Evolutionary conservation across 2,888 invertebrate genomes (phyloP), one percentile per base, ranked within the genome.

Genomic region (Diadromus collaris): DNA sequence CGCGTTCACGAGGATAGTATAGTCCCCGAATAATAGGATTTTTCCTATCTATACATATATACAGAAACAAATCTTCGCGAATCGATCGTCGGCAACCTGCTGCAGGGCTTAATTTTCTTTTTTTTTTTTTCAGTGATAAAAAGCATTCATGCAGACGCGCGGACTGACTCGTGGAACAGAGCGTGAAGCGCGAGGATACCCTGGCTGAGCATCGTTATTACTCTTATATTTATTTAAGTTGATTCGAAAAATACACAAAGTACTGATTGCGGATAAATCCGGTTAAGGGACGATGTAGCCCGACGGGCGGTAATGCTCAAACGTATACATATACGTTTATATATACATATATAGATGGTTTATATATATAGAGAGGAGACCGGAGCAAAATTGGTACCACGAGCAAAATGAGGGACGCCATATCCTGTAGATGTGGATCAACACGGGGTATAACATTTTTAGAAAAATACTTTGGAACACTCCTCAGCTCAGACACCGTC

Each of bases 181-280:
- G 16, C 56, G 13, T 16, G 29, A 56, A 68, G 21, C 41, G n/a
- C 24, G 51, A 27, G 38, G 27, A 54, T 51, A 54, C 38, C n/a
- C 51, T 21, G 38, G 21, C 38, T 41, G 3, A 24, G 24, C 34
- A 13, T 67, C 51, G 51, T 67, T 51, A 51, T 34, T 51, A 68
- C 24, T 73, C 34, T 56, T 46, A 58, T 46, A 44, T 76, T 48
- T 56, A 67, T 61, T 67, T 71, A 81, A 81, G 72, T 79, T 81
- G 82, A 81, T 81, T 81, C 72, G 71, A 80, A 83, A 81, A 79
- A 81, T 82, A 82, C 76, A 81, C 79, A 80, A 71, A 68, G 80
- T 67, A 74, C 77, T 79, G 79, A 81, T 83, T 81, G 81, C 79
- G 76, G 74, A 70, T 69, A 76, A 79, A 82, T 83, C 65, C 41